phyloP scores from a whole-genome alignment of 2,113 vertebrate genomes.

The Plecturocebus donacophilus region DNA sequence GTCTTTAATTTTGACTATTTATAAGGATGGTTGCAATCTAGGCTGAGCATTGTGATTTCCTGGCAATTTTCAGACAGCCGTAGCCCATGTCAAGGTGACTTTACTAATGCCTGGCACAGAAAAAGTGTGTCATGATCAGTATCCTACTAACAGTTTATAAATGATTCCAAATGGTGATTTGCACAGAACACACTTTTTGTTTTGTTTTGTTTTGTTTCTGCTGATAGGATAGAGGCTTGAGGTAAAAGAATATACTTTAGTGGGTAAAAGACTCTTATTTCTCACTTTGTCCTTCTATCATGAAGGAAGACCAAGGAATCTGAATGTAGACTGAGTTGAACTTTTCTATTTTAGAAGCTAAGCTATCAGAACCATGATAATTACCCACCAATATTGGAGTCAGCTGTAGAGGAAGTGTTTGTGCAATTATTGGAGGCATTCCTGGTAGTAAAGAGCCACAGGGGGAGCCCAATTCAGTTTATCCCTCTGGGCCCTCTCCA shows the following conservation, averaged over 20 bases:
- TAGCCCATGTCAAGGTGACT: slow-evolving; percentile 69
- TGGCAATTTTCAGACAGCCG: slow-evolving; percentile 22
- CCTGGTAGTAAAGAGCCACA: not conserved
- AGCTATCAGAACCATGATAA: not conserved
- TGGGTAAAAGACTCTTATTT: not conserved
- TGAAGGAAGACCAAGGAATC: not conserved
- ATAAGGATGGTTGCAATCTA: slow-evolving; percentile 20
- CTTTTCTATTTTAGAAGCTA: not conserved
- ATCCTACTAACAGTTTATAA: slow-evolving; percentile 48
- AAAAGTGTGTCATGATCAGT: slow-evolving; percentile 13
- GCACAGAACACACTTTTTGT: slow-evolving; percentile 9
- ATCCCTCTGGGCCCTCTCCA: not conserved
- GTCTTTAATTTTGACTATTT: slow-evolving; percentile 26
- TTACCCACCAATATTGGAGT: fast-evolving
- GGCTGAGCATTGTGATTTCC: slow-evolving; percentile 49
- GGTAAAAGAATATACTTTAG: slow-evolving; percentile 15
- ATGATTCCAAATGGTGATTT: slow-evolving; percentile 58
- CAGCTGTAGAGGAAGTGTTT: not conserved
- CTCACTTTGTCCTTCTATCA: not conserved
- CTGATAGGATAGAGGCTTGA: not conserved
- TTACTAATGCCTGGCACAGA: not conserved
- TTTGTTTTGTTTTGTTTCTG: not conserved
- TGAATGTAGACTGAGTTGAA: not conserved
- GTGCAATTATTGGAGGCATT: not conserved
- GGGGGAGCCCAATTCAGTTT: not conserved